These are phyloP conservation scores for Lamproptera curius DNA, from an alignment of 2,888 invertebrate genomes.

Conservation along the genomic window DNA sequence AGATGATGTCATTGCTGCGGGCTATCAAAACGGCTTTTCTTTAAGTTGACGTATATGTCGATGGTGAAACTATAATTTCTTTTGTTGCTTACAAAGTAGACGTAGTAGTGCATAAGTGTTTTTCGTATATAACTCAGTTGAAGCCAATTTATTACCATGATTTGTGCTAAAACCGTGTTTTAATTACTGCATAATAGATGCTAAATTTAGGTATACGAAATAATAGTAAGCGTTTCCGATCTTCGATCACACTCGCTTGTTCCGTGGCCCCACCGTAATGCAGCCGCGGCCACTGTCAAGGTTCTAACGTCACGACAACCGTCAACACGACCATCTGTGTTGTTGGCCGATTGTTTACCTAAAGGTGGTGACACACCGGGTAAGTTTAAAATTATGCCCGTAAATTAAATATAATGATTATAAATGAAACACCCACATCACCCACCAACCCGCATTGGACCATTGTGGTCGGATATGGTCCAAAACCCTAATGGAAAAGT, in stretches of 20 bases:
- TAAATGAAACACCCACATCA: too few species aligned
- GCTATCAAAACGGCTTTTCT: background rate
- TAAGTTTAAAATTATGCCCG: too few species aligned
- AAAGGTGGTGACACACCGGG: background rate
- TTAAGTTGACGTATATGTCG: background rate
- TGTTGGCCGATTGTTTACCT: background rate
- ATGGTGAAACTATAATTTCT: too few species aligned
- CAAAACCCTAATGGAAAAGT: too few species aligned
- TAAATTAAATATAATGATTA: too few species aligned
- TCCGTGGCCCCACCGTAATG: conserved; percentile 21
- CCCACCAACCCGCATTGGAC: too few species aligned
- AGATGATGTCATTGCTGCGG: conserved; percentile 8
- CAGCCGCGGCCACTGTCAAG: conserved; percentile 32
- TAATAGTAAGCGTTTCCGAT: too few species aligned
- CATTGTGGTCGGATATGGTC: too few species aligned
- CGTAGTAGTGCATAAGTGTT: too few species aligned
- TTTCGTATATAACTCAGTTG: too few species aligned
- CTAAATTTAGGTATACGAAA: conserved; percentile 1
- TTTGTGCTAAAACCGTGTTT: background rate
- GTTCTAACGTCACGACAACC: conserved; percentile 21
- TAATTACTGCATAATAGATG: background rate
- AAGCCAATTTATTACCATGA: too few species aligned
- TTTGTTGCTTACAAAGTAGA: too few species aligned
- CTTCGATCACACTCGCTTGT: conserved; percentile 4
- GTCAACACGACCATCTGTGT: conserved; percentile 7